These are phyloP conservation scores for Nesometra sesokonis DNA, from an alignment of 35 echinoderm and acorn worm genomes.

Conservation along the genomic window DNA sequence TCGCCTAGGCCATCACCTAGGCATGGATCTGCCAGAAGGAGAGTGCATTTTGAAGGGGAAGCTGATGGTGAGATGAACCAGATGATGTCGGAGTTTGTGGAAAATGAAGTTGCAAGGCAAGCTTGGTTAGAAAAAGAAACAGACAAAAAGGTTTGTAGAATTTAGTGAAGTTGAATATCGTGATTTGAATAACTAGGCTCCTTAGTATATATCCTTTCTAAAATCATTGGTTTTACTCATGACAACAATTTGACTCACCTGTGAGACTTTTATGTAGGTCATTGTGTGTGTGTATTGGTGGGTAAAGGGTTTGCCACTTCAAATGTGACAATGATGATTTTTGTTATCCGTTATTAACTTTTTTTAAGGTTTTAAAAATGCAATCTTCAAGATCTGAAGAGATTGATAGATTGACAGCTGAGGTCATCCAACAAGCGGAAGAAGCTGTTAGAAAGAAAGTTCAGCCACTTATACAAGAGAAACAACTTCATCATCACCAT, in stretches of 20 bases:
- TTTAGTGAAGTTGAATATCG: too few species aligned
- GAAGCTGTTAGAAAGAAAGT: constrained; percentile 15
- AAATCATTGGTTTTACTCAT: too few species aligned
- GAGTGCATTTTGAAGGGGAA: background rate
- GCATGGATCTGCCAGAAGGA: background rate
- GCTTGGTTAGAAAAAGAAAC: constrained; percentile 29
- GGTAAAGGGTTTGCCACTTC: too few species aligned
- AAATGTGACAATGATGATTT: too few species aligned
- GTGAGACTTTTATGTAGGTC: too few species aligned
- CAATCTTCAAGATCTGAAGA: background rate
- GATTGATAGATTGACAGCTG: background rate
- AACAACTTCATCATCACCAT: too few species aligned
- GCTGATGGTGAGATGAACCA: background rate
- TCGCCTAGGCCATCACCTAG: background rate
- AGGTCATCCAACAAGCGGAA: constrained; percentile 2
- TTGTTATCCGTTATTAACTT: too few species aligned
- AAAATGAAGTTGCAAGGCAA: constrained; percentile 29
- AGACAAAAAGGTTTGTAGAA: constrained; percentile 10
- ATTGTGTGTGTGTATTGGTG: too few species aligned
- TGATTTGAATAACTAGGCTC: too few species aligned
- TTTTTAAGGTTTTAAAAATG: background rate
- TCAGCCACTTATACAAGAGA: constrained; percentile 8
- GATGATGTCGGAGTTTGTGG: background rate
- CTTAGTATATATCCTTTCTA: too few species aligned
- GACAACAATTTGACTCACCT: too few species aligned